Conservation (phyloP, 1,140 invertebrate species). For the Musca vetustissima region DNA sequence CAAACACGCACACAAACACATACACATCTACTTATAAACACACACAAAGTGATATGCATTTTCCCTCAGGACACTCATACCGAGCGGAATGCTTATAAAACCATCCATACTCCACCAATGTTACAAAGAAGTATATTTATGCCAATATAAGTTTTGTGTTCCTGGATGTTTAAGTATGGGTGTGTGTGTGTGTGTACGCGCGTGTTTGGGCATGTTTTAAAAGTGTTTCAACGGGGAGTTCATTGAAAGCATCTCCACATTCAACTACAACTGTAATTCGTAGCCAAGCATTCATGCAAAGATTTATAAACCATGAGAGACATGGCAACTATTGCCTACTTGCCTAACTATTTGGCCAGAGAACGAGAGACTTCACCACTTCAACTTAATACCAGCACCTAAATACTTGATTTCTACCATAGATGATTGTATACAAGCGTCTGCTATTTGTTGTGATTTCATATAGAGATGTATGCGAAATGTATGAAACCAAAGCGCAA, state of each 20-base stretch:
- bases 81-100: neutral
- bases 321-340: neutral
- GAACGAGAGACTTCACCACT: too few relatives aligned
- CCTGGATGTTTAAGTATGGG: too few relatives aligned
- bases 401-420: too few relatives aligned
- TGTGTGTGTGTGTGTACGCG: too few relatives aligned
- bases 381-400: too few relatives aligned
- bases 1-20: too few relatives aligned
- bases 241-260: too few relatives aligned
- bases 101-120: neutral
- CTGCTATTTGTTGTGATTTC: neutral
- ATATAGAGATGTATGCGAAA: too few relatives aligned
- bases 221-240: neutral
- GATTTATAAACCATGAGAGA: slow-evolving; percentile 18
- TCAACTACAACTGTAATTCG: too few relatives aligned
- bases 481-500: too few relatives aligned
- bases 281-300: neutral
- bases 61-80: neutral
- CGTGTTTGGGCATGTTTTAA: neutral
- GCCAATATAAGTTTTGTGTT: neutral
- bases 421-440: neutral
- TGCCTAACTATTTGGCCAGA: too few relatives aligned
- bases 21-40: neutral
- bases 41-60: too few relatives aligned
- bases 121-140: neutral